Conservation (phyloP, 2,113 vertebrate genomes). For the Sceloporus undulatus region DNA sequence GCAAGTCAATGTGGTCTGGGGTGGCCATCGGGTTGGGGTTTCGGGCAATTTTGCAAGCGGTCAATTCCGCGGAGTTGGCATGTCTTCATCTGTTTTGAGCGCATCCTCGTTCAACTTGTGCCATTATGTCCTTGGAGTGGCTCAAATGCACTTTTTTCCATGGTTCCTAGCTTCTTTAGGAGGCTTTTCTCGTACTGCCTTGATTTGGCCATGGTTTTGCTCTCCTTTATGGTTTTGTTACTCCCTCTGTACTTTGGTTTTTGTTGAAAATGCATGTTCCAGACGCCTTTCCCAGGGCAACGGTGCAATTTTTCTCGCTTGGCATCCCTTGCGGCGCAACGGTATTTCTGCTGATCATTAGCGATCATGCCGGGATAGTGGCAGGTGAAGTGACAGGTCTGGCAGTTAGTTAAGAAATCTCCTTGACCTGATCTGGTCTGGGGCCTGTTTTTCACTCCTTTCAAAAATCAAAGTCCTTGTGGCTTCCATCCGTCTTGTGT, state of each 20-base stretch:
- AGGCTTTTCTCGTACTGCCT: constrained; percentile 42
- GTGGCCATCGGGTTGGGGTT: constrained; percentile 63
- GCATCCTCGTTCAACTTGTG: rapidly evolving
- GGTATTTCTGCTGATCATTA: neutral
- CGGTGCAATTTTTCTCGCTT: rapidly evolving
- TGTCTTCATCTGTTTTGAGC: neutral
- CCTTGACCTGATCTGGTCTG: neutral
- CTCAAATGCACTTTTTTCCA: neutral
- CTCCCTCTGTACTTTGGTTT: constrained; percentile 44
- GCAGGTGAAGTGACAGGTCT: constrained; percentile 62
- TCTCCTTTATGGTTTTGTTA: constrained; percentile 16
- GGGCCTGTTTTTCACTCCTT: constrained; percentile 28
- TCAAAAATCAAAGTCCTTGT: constrained; percentile 51
- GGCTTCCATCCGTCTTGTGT: constrained; percentile 20
- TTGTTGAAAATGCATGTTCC: constrained; percentile 46
- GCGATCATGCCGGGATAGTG: neutral
- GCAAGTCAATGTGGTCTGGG: constrained; percentile 64
- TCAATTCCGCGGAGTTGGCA: constrained; percentile 19
- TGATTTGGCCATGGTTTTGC: constrained; percentile 41
- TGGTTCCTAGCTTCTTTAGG: neutral
- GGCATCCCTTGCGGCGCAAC: neutral
- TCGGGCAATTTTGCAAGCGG: constrained; percentile 63
- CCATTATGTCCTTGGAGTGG: constrained; percentile 30
- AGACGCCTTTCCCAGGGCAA: constrained; percentile 49
- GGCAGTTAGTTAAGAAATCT: constrained; percentile 43